Conservation (phyloP, 2,797 vertebrate species). For the Labeo calbasu region DNA sequence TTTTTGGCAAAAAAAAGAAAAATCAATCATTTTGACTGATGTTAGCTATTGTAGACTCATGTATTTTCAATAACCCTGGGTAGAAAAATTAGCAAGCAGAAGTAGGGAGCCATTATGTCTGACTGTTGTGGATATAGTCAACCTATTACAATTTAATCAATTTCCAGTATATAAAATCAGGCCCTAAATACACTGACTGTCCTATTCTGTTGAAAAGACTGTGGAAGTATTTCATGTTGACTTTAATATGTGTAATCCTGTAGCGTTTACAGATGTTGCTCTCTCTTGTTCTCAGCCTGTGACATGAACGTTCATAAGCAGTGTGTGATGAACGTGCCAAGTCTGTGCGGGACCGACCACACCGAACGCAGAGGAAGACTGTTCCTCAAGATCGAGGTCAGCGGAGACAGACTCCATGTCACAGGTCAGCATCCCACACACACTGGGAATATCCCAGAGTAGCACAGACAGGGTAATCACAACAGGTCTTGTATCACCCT, state of each 20-base stretch:
- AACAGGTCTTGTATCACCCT: neutral
- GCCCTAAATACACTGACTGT: neutral
- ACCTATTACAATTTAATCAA: neutral
- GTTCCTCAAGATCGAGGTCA: slow-evolving; percentile 94
- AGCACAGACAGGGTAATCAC: neutral
- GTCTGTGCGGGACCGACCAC: slow-evolving; percentile 96
- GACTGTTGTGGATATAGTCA: neutral
- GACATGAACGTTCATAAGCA: slow-evolving; percentile 99
- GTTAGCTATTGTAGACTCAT: neutral
- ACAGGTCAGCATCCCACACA: slow-evolving; percentile 80
- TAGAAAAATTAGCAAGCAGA: neutral
- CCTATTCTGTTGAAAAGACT: neutral
- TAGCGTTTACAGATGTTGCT: neutral
- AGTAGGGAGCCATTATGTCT: neutral
- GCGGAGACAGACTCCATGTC: slow-evolving; percentile 88
- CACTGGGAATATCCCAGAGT: neutral
- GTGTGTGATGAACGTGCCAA: slow-evolving; percentile 96
- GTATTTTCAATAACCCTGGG: neutral
- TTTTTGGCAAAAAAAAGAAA: no score
- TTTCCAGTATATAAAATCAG: no score
- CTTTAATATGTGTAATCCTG: neutral
- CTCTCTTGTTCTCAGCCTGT: slow-evolving; percentile 81
- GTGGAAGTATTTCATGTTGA: neutral
- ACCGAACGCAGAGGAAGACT: slow-evolving; percentile 94
- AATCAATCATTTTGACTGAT: no score